Evolutionary conservation across 2,888 invertebrate species (phyloP), one percentile per base, ranked within the genome.

Genomic region (Melangyna quadrimaculata): DNA sequence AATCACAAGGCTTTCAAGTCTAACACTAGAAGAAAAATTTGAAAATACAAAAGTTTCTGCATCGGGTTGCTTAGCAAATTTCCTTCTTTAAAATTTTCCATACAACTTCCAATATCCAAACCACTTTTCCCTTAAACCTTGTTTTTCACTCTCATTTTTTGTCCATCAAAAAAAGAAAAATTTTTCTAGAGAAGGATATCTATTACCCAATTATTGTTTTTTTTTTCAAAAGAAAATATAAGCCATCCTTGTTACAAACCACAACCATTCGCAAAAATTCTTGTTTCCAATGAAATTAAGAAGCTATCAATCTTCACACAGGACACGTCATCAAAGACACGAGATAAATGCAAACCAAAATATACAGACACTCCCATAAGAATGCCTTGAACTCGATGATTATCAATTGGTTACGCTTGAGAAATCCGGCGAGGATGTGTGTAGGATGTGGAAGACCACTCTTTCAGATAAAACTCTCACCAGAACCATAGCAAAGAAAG

Each of bases 381-480:
- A 29, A 17, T 17, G 6, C 29, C 55, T 55, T 17, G 8, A 55
- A 55, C 10, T 17, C 35, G 27, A 74, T 74, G 51, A 61, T 59
- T 67, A 74, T 69, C 45, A 79, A 79, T 79, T 75, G 74, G 79
- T 69, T 61, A 69, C 74, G 69, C 51, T 74, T 69, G 74, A 69
- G 51, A 69, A 61, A 75, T 57, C 73, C 63, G 57, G 12, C 37
- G 37, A 73, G 37, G 29, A 67, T 48, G 61, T 72, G 12, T 45
- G 29, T n/a, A 35, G 51, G 67, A n/a, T 69, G 37, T 17, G 55
- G 17, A 55, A 17, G 17, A 55, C 55, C 55, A 10, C 45, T 19
- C 9, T 0, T 1, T 10, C 10, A 40, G 37, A 40, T 5, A 40
- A 17, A 19, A 29, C 29, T 32, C 55, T 32, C 51, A n/a, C n/a